Evolutionary conservation across 1,140 invertebrate genomes (phyloP), one percentile per base, ranked within the genome.

Genomic region (Eubasilissa regina): DNA sequence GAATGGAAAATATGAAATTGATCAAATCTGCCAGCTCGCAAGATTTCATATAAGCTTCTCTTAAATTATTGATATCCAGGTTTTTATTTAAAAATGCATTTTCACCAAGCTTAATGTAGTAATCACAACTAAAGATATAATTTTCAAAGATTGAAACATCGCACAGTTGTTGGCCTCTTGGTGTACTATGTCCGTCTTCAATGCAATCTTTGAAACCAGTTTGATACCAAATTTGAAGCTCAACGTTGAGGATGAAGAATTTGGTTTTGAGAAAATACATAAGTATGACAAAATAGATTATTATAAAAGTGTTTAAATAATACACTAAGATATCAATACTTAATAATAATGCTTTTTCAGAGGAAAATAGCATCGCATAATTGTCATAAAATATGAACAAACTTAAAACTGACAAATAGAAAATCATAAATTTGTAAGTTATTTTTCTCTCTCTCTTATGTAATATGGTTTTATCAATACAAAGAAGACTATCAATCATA

Each of bases 181-280:
- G 15, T 58, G 15, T 0, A 21, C 11, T 15, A 58, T 58, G 55
- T 15, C 17, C 0, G 11, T 56, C 15, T 12, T 3, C 15, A 15
- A 8, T 6, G 6, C 25, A 35, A 56, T 56, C 53, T 15, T 4
- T 58, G 25, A 35, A 58, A 10, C 55, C 55, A 0, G 55, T 15
- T 58, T 15, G 12, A 58, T 19, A 11, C 1, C 55, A 3, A 58
- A 21, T 7, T 58, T 58, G 15, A 21, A 58, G 55, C 7, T 15
- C 9, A 58, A 58, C 55, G 17, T 58, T 58, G 1, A 58, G 55
- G 0, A 58, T 21, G 6, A 58, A 58, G 11, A 58, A 17, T 19
- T 58, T 15, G 55, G 11, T 58, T 58, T 58, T 58, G n/a, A 58
- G 55, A 58, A 58, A 58, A 21, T 58, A 58, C 17, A 58, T 3